Evolutionary conservation across 2,113 vertebrate genomes (phyloP).

Genomic region (Nannospalax galili): DNA sequence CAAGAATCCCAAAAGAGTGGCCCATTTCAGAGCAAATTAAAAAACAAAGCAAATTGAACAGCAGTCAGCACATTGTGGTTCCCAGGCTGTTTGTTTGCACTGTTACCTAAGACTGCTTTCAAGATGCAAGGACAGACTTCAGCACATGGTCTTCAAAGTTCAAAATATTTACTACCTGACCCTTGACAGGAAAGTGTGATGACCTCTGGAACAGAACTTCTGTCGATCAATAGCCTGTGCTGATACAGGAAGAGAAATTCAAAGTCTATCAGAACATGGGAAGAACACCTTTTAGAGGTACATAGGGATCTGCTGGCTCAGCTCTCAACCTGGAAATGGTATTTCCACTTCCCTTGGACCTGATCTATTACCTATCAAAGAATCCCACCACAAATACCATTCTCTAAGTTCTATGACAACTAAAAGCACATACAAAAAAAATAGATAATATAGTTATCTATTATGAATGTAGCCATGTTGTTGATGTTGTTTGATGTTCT

Average conservation of each 20-base stretch:
- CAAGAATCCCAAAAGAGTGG: not conserved
- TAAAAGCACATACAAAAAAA: not conserved
- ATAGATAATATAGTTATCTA: not conserved
- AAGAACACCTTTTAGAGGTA: not conserved
- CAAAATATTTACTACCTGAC: constrained; percentile 28
- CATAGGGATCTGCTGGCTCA: not conserved
- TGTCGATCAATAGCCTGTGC: not conserved
- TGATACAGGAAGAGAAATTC: not conserved
- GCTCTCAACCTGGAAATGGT: not conserved
- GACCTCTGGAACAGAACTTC: not conserved
- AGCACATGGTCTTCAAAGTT: not conserved
- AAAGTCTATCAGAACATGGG: not conserved
- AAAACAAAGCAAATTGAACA: not conserved
- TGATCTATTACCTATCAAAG: not conserved
- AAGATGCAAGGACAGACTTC: not conserved
- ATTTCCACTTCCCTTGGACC: not conserved
- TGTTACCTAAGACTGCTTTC: not conserved
- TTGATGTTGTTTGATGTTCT: not conserved
- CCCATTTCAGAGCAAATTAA: not conserved
- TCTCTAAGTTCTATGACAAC: not conserved
- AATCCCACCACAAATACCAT: constrained; percentile 4
- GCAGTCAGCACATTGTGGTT: not conserved
- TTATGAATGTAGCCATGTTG: not conserved
- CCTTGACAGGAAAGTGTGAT: not conserved
- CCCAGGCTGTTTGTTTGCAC: not conserved